Evolutionary conservation across 2,113 vertebrate species (phyloP), one percentile per base, ranked within the genome.

Genomic region (Patagioenas fasciata): DNA sequence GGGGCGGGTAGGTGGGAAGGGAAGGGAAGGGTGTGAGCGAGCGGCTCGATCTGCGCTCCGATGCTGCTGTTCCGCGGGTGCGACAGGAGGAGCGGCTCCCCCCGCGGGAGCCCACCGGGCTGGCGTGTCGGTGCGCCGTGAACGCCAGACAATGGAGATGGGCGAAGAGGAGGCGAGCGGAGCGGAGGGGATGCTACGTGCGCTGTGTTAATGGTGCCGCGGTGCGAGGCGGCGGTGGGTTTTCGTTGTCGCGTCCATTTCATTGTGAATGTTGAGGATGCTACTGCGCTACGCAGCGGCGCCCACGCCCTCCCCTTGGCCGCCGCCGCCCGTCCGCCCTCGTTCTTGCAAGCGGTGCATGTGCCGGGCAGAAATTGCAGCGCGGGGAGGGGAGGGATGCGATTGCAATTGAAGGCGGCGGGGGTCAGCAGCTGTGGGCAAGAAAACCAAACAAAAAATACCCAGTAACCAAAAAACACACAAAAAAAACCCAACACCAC

Each of bases 111-210:
- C 34, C n/a, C 72, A 32, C 92, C 28, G 82, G 93, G 78, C 85
- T 70, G 88, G 88, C 91, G 91, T 72, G 69, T 74, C 54, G 17
- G 61, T 81, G 85, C 81, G 57, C 51, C 28, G 92, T 60, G 66
- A 79, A 91, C 88, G 85, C 94, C 64, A 95, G 97, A 98, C 97
- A 98, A 98, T 97, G 87, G 97, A 40, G 85, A 40, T 31, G 57
- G 89, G 72, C 66, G 7, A 13, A 28, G 20, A n/a, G 53, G 78
- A 53, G 92, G 58, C 31, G 83, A 67, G 58, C 21, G 67, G 47
- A 75, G 69, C 51, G 2, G 53, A 2, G 67, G 69, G 15, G 96
- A 87, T 83, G 95, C 89, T 94, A 36, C 57, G 81, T 77, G 92
- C 83, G 88, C 65, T 40, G 36, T 71, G 83, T 82, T 74, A 42